These are phyloP conservation scores for Zhengitettix transpicula DNA, from an alignment of 2,888 invertebrate species.

Conservation along the genomic window DNA sequence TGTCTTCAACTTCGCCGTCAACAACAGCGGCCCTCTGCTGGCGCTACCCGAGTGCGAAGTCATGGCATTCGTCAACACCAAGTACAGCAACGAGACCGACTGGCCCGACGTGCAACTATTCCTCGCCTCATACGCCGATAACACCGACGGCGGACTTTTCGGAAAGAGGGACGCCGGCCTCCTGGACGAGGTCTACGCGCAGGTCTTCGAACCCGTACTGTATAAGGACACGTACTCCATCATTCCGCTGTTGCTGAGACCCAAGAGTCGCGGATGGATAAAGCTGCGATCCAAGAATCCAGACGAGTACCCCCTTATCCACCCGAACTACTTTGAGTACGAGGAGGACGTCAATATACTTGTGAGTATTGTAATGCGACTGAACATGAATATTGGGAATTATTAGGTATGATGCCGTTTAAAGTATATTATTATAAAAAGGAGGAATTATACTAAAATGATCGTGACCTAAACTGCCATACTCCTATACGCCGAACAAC, in stretches of 20 bases:
- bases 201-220: slow-evolving; percentile 50
- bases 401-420: too few relatives aligned
- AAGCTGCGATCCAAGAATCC: slow-evolving; percentile 52
- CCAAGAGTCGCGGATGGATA: slow-evolving; percentile 51
- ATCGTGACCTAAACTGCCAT: too few relatives aligned
- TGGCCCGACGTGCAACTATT: slow-evolving; percentile 69
- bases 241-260: slow-evolving; percentile 52
- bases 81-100: slow-evolving; percentile 42
- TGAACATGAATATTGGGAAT: too few relatives aligned
- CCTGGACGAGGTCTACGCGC: slow-evolving; percentile 46
- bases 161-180: slow-evolving; percentile 51
- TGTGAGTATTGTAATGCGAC: slow-evolving; percentile 39
- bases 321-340: slow-evolving; percentile 70
- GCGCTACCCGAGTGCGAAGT: slow-evolving; percentile 61
- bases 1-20: slow-evolving; percentile 41
- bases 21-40: slow-evolving; percentile 49
- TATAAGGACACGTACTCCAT: slow-evolving; percentile 49
- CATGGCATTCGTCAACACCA: slow-evolving; percentile 61
- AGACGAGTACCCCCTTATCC: slow-evolving; percentile 58
- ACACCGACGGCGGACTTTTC: slow-evolving; percentile 60
- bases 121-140: slow-evolving; percentile 56
- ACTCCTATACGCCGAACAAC: too few relatives aligned
- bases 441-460: too few relatives aligned
- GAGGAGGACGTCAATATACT: slow-evolving; percentile 51
- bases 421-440: too few relatives aligned